Conservation (phyloP, 2,797 vertebrate species). For the Acomys russatus region DNA sequence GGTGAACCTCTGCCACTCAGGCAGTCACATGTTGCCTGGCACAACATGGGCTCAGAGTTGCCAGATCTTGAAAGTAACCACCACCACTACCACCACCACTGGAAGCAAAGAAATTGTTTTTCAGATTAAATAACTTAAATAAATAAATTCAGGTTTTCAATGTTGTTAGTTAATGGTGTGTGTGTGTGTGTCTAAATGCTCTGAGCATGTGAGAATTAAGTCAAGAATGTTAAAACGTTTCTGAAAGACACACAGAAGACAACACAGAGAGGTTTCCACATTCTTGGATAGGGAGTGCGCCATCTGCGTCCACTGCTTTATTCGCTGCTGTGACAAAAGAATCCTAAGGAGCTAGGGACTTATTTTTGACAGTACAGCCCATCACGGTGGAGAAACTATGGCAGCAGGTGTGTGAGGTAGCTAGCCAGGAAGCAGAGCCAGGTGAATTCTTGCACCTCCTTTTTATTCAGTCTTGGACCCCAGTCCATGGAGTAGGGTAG, state of each 20-base stretch:
- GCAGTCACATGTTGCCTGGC: not conserved
- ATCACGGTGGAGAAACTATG: not conserved
- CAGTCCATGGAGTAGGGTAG: not conserved
- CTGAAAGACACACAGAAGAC: not conserved
- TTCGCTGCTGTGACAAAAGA: not conserved
- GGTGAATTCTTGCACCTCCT: not conserved
- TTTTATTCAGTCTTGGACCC: not conserved
- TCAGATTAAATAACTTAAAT: not conserved
- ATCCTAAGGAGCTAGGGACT: not conserved
- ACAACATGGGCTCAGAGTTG: not conserved
- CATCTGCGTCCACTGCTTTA: not conserved
- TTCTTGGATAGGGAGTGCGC: not conserved
- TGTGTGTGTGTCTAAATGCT: not conserved
- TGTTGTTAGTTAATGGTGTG: not conserved
- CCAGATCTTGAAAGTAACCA: not conserved
- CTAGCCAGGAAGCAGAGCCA: not conserved
- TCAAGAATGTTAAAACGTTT: conserved; percentile 14
- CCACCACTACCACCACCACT: not conserved
- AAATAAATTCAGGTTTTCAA: not conserved
- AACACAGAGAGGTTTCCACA: not conserved
- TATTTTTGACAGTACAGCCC: not conserved
- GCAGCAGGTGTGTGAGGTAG: not conserved
- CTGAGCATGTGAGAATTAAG: not conserved
- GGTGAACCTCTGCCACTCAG: not conserved
- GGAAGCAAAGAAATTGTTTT: not conserved